Conservation (phyloP, 2,113 vertebrate genomes). For the Ceuthmochares aereus region DNA sequence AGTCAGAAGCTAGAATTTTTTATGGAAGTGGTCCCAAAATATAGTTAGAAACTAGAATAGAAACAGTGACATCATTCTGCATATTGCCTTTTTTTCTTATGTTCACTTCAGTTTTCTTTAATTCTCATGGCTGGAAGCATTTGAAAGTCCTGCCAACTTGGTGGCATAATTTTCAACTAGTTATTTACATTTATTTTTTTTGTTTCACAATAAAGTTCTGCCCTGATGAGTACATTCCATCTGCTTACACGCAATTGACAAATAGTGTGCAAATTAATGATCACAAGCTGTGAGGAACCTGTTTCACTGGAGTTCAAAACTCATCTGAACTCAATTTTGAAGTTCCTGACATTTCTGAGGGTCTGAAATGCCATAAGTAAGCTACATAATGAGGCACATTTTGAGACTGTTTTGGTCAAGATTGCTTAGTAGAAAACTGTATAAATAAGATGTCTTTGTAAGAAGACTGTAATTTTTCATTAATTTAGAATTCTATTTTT, state of each 20-base stretch:
- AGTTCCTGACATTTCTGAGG: slow-evolving; percentile 9
- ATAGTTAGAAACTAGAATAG: not conserved
- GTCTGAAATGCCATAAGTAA: not conserved
- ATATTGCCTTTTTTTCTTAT: not conserved
- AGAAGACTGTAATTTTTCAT: not conserved
- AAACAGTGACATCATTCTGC: not conserved
- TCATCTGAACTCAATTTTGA: not conserved
- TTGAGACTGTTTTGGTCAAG: not conserved
- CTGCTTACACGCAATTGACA: slow-evolving; percentile 3
- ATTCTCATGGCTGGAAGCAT: not conserved
- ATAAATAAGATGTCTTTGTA: not conserved
- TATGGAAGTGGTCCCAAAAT: not conserved
- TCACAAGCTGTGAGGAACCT: slow-evolving; percentile 13
- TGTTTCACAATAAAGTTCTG: not conserved
- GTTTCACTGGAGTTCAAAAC: not conserved
- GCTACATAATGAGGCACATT: not conserved
- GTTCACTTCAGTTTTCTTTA: not conserved
- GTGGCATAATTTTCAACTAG: not conserved
- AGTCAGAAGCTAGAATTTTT: not conserved
- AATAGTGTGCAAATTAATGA: slow-evolving; percentile 42
- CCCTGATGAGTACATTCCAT: not conserved
- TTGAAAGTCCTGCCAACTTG: not conserved
- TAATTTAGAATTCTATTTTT: not conserved
- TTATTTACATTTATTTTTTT: not conserved
- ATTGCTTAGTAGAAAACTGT: not conserved